phyloP scores from a whole-genome alignment of 2,113 vertebrate genomes.

The Mormyrus lacerda region DNA sequence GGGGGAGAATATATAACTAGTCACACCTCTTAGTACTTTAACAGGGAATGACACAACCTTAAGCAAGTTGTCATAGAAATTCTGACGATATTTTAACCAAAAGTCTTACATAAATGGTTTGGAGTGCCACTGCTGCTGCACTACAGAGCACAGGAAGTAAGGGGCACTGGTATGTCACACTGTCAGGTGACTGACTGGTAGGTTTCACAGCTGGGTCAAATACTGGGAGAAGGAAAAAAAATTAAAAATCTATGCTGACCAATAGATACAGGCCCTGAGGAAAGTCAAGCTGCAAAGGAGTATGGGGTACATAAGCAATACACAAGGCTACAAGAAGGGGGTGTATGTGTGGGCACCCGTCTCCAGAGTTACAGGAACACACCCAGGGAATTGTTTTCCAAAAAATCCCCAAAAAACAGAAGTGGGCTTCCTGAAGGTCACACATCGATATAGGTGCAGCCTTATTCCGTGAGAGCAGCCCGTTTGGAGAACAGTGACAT shows the following conservation, averaged over 20 bases:
- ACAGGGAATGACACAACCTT: background rate
- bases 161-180: background rate
- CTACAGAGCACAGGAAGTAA: background rate
- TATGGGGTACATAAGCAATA: background rate
- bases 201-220: background rate
- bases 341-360: background rate
- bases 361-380: background rate
- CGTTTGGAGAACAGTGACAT: background rate
- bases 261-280: background rate
- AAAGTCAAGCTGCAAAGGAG: background rate
- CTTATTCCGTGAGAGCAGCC: background rate
- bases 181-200: background rate
- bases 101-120: background rate
- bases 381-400: background rate
- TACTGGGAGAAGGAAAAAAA: background rate
- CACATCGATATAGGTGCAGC: background rate
- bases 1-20: background rate
- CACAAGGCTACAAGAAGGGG: slow-evolving; percentile 37
- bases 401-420: slow-evolving; percentile 9
- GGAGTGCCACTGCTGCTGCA: background rate
- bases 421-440: background rate
- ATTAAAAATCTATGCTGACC: background rate
- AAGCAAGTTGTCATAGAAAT: background rate
- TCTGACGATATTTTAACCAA: background rate
- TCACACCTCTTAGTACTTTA: background rate